phyloP scores from a whole-genome alignment of 1,140 invertebrate species.

The Cydia pomonella region DNA sequence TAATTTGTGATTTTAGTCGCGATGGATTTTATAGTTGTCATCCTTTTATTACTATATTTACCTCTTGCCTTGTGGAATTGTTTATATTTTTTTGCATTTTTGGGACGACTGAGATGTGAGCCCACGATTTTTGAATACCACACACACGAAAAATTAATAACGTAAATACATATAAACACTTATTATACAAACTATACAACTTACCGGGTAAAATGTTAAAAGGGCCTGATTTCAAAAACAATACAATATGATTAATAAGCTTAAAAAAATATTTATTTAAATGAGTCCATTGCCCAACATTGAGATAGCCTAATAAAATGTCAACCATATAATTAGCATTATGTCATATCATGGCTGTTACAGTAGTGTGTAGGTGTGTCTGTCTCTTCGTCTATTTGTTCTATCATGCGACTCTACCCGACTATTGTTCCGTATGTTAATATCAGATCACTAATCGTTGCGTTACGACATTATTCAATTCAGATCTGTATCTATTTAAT shows the following conservation, averaged over 20 bases:
- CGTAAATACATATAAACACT: no score
- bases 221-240: no score
- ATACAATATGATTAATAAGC: no score
- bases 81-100: neutral
- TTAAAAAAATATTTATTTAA: conserved; percentile 1
- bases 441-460: conserved; percentile 24
- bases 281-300: conserved; percentile 12
- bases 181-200: no score
- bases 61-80: neutral
- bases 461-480: conserved; percentile 31
- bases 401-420: conserved; percentile 3
- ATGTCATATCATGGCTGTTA: conserved; percentile 3
- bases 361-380: conserved; percentile 15
- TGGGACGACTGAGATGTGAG: no score
- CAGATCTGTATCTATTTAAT: conserved; percentile 30
- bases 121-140: no score
- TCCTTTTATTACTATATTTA: no score
- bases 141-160: no score
- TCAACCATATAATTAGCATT: conserved; percentile 16
- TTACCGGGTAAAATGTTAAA: no score
- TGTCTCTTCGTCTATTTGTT: conserved; percentile 22
- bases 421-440: conserved; percentile 32
- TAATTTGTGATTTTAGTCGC: neutral
- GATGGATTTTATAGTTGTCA: neutral
- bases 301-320: conserved; percentile 22